A percentile compares a stretch with the other conserved stretches of the same genome.
Conservation (phyloP, 2,888 invertebrate genomes). For the Scaptomyza cyrtandrae region DNA sequence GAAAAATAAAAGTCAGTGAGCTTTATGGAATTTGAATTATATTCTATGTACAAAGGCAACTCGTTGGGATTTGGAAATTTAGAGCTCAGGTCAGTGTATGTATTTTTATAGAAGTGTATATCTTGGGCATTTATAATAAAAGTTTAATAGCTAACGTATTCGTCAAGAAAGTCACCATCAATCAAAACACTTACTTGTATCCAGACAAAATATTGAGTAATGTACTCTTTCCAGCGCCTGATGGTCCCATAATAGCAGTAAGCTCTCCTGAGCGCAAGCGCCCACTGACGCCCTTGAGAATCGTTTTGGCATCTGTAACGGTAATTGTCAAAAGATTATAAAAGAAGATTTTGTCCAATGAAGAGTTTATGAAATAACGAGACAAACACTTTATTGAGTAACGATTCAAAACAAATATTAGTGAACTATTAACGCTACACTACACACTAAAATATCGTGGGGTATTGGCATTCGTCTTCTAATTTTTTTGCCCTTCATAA, state of each 20-base stretch:
- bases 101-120: background rate
- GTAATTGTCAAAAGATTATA: slow-evolving; percentile 27
- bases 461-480: slow-evolving; percentile 42
- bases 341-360: background rate
- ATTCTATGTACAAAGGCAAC: too few relatives aligned
- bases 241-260: slow-evolving; percentile 98
- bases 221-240: slow-evolving; percentile 97
- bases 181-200: slow-evolving; percentile 92
- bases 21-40: background rate
- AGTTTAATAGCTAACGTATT: too few relatives aligned
- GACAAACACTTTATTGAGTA: background rate
- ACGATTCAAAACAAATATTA: slow-evolving; percentile 25
- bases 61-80: too few relatives aligned
- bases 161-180: too few relatives aligned
- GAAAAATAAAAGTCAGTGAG: background rate
- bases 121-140: background rate
- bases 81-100: too few relatives aligned
- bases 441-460: slow-evolving; percentile 16
- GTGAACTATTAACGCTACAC: slow-evolving; percentile 21
- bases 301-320: slow-evolving; percentile 92
- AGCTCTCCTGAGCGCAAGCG: slow-evolving; percentile 94
- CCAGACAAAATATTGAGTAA: slow-evolving; percentile 97
- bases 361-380: background rate
- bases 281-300: slow-evolving; percentile 95
- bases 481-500: slow-evolving; percentile 40